These are phyloP conservation scores for Charadrius vociferus DNA, from an alignment of 2,113 vertebrate genomes.

Conservation along the genomic window DNA sequence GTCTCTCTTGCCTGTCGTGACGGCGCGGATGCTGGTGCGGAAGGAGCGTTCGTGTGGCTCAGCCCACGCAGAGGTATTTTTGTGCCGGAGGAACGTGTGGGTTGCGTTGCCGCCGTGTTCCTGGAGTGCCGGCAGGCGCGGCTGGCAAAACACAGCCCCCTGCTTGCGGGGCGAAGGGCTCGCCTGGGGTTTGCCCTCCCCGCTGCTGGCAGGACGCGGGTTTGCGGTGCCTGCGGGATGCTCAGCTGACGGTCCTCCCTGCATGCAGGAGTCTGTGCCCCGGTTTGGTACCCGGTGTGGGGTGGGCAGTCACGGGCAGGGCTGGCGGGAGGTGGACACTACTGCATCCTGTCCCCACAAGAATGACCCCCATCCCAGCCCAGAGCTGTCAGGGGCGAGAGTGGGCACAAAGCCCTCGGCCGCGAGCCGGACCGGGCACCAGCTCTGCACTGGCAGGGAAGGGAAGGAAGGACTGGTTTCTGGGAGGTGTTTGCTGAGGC, in stretches of 20 bases:
- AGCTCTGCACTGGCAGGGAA: no score
- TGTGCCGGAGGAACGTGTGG: not conserved
- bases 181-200: not conserved
- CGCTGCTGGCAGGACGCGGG: not conserved
- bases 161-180: not conserved
- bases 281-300: accelerated
- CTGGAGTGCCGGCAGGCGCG: not conserved
- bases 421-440: accelerated
- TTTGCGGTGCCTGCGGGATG: not conserved
- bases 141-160: not conserved
- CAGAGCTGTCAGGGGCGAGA: not conserved
- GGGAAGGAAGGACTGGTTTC: not conserved
- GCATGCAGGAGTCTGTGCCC: accelerated
- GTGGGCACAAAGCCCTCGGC: no score
- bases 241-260: not conserved
- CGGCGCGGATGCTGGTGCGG: not conserved
- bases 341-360: not conserved
- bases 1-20: not conserved
- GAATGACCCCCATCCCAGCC: accelerated
- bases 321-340: not conserved
- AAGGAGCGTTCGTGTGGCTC: not conserved
- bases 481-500: not conserved
- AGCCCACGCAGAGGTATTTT: not conserved
- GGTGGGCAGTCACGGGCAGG: no score
- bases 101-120: not conserved